Percentiles rank a stretch among this genome's conserved stretches.
These are phyloP conservation scores for Apeira syringaria DNA, from an alignment of 2,888 invertebrate species.

Conservation along the genomic window DNA sequence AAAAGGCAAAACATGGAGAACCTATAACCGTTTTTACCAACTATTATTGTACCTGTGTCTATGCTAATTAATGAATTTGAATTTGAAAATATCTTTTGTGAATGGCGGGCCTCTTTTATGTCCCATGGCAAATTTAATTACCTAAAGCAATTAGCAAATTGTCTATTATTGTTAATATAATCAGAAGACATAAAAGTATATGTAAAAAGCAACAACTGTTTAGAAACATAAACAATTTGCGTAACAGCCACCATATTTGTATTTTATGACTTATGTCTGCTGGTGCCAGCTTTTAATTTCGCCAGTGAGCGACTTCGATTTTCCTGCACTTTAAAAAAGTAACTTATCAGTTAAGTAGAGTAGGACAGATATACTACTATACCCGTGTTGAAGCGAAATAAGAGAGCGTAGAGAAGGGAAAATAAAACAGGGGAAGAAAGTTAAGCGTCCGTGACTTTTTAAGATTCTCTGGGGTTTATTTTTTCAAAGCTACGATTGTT, in stretches of 20 bases:
- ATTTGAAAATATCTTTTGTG: too few relatives aligned
- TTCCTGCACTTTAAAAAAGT: constrained; percentile 80
- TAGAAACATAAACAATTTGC: constrained; percentile 55
- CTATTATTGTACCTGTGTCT: too few relatives aligned
- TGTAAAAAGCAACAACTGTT: too few relatives aligned
- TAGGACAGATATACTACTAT: constrained; percentile 49
- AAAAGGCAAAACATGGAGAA: too few relatives aligned
- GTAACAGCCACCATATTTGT: constrained; percentile 70
- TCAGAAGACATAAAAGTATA: too few relatives aligned
- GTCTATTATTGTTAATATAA: too few relatives aligned
- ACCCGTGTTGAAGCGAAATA: constrained; percentile 33
- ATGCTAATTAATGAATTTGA: too few relatives aligned
- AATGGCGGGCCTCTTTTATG: too few relatives aligned
- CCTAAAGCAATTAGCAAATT: too few relatives aligned
- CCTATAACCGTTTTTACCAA: too few relatives aligned
- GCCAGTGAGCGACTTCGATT: constrained; percentile 76
- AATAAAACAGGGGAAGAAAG: constrained; percentile 83
- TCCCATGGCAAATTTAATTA: too few relatives aligned
- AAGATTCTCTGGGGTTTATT: constrained; percentile 81
- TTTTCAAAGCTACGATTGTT: constrained; percentile 76
- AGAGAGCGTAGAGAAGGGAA: constrained; percentile 70
- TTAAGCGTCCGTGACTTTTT: constrained; percentile 84
- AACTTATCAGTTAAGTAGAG: constrained; percentile 78
- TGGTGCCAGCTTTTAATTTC: constrained; percentile 79
- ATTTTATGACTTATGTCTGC: constrained; percentile 78